Conservation (phyloP, 2,113 vertebrate genomes). For the Lagopus muta region DNA sequence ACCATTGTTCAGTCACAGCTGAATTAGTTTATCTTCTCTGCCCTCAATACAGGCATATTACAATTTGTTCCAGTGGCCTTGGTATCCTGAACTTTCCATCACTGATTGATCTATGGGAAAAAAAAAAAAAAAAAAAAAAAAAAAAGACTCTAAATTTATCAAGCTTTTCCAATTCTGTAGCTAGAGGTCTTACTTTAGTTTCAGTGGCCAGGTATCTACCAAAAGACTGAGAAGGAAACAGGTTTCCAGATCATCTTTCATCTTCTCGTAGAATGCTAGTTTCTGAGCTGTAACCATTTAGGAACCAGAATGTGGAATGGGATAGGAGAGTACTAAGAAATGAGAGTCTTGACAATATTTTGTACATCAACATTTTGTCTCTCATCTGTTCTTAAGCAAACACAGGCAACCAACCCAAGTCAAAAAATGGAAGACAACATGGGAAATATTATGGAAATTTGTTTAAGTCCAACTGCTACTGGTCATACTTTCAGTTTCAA, state of each 20-base stretch:
- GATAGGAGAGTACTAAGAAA: neutral
- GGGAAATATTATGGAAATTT: neutral
- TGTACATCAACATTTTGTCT: neutral
- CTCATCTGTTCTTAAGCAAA: neutral
- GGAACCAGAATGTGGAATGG: neutral
- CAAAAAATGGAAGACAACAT: neutral
- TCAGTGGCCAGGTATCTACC: neutral
- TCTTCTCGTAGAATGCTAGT: neutral
- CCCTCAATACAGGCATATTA: neutral
- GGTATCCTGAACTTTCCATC: neutral
- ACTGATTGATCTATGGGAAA: neutral
- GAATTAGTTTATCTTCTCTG: neutral
- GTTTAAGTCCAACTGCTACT: neutral
- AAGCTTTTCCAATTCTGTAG: neutral
- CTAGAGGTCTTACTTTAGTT: neutral
- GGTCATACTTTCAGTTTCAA: neutral
- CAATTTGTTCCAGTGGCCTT: neutral
- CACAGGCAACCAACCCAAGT: neutral
- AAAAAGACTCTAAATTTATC: neutral
- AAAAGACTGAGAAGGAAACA: neutral
- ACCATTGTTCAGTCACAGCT: neutral
- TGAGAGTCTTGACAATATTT: neutral
- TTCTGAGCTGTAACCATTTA: neutral
- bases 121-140: neutral
- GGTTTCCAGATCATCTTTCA: neutral